Percentiles rank a stretch among this genome's conserved stretches.
Conservation (phyloP, 35 echinoderm and acorn worm species). For the Strongylocentrotus purpuratus region DNA sequence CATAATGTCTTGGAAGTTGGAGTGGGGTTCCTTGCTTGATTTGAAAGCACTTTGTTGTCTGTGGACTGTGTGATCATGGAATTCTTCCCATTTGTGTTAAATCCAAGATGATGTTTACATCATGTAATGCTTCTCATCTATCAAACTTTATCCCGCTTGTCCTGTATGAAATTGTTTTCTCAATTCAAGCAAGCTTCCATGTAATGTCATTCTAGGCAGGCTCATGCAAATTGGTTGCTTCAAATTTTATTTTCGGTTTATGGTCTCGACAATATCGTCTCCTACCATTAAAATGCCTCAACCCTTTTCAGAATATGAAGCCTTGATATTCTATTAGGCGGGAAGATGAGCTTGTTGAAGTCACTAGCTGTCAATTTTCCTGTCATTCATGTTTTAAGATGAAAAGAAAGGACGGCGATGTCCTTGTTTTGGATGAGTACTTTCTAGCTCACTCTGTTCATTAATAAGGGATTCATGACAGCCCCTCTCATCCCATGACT, state of each 20-base stretch:
- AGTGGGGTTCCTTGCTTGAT: neutral
- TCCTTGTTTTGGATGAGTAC: neutral
- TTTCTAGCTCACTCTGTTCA: neutral
- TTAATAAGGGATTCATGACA: slow-evolving; percentile 12
- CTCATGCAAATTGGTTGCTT: neutral
- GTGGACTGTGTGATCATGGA: neutral
- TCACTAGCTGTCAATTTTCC: slow-evolving; percentile 9
- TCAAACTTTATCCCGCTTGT: neutral
- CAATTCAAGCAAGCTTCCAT: neutral
- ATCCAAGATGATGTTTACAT: neutral
- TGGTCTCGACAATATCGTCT: neutral
- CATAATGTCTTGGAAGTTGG: neutral
- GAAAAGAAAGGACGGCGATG: neutral
- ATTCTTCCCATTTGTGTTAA: neutral
- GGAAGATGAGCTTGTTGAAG: neutral
- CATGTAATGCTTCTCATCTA: neutral
- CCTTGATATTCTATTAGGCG: neutral
- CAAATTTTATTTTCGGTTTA: neutral
- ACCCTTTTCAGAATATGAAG: neutral
- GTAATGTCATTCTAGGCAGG: neutral
- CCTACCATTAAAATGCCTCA: neutral
- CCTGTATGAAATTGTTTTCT: neutral
- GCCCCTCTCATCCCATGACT: neutral
- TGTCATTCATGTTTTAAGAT: neutral
- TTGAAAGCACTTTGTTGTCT: neutral